phyloP scores from a whole-genome alignment of 2,113 vertebrate genomes.

The Scomber scombrus region DNA sequence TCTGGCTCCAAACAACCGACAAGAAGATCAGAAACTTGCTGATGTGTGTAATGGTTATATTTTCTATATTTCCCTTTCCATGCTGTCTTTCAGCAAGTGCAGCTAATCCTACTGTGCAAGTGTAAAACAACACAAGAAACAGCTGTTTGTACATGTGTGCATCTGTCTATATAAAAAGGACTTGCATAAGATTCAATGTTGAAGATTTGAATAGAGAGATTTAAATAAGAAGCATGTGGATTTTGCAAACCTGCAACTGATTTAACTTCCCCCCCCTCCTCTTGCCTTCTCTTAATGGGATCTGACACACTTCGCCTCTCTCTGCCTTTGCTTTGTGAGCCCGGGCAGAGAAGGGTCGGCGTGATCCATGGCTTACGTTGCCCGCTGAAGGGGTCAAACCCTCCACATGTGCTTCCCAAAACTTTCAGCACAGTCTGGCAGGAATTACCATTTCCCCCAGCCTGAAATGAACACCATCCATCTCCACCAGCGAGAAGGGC shows the following conservation, averaged over 20 bases:
- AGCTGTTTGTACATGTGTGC: background rate
- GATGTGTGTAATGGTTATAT: background rate
- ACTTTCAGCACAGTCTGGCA: conserved; percentile 29
- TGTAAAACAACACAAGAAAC: background rate
- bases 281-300: conserved; percentile 24
- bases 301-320: conserved; percentile 23
- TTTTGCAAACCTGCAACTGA: conserved; percentile 61
- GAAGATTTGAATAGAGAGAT: conserved; percentile 13
- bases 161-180: conserved; percentile 2
- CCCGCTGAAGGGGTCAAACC: conserved; percentile 17
- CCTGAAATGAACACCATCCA: conserved; percentile 87
- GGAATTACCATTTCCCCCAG: conserved; percentile 87
- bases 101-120: too few relatives aligned
- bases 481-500: conserved; percentile 73
- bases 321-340: conserved; percentile 40
- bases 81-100: background rate
- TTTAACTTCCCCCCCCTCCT: conserved; percentile 51
- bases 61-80: too few relatives aligned
- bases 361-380: conserved; percentile 33
- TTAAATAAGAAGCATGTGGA: conserved; percentile 57
- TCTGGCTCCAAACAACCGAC: background rate
- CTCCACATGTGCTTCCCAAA: conserved; percentile 22
- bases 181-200: conserved; percentile 23
- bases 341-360: conserved; percentile 31
- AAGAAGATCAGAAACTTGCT: conserved; percentile 2